phyloP scores from a whole-genome alignment of 1,140 invertebrate species.

The Oryzaephilus surinamensis region DNA sequence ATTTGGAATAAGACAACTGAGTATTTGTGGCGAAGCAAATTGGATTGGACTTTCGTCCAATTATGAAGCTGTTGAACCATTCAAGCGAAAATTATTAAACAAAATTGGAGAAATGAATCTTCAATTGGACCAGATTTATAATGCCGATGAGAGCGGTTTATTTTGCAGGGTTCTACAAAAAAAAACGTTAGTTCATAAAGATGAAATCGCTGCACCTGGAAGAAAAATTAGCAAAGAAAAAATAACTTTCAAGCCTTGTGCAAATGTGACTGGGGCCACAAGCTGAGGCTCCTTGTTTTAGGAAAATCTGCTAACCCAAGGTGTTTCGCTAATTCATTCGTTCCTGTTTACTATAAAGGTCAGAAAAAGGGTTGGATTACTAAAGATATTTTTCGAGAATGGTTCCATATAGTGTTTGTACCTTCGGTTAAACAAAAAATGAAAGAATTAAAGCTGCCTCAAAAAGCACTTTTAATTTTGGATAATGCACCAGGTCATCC shows the following conservation, averaged over 20 bases:
- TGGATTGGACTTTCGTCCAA: constrained; percentile 10
- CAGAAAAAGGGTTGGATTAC: constrained; percentile 32
- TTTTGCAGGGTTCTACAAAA: constrained; percentile 12
- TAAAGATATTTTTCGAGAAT: constrained; percentile 30
- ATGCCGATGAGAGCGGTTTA: constrained; percentile 15
- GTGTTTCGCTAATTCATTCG: constrained; percentile 29
- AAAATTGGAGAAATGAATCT: constrained; percentile 12
- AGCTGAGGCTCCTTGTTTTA: constrained; percentile 30
- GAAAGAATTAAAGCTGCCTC: constrained; percentile 31
- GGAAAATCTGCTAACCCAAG: constrained; percentile 33
- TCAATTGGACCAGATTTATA: constrained; percentile 12
- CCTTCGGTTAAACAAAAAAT: constrained; percentile 29
- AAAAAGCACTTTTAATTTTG: constrained; percentile 34
- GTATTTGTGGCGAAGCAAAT: constrained; percentile 9
- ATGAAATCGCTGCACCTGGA: constrained; percentile 3
- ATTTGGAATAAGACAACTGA: constrained; percentile 8
- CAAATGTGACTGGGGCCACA: constrained; percentile 28
- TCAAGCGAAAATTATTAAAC: neutral
- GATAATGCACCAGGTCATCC: constrained; percentile 27
- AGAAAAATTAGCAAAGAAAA: constrained; percentile 31
- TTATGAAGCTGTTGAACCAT: constrained; percentile 2
- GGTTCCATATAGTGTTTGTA: constrained; percentile 32
- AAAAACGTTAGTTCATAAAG: constrained; percentile 6
- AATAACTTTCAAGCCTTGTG: constrained; percentile 31
- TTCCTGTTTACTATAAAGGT: constrained; percentile 12